Conservation (phyloP, 1,140 invertebrate genomes). For the Heterodera carotae region DNA sequence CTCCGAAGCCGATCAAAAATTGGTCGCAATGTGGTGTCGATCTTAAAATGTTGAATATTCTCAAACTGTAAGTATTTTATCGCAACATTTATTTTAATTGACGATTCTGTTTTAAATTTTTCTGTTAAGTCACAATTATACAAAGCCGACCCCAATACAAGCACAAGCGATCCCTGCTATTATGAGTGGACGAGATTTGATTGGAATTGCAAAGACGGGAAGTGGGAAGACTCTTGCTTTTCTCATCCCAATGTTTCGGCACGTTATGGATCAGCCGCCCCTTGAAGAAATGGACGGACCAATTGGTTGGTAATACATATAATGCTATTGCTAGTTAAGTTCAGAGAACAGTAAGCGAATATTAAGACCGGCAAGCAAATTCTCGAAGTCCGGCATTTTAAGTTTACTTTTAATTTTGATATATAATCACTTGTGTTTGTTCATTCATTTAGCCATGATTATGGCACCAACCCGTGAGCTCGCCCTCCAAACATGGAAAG, state of each 20-base stretch:
- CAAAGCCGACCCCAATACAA: slow-evolving; percentile 98
- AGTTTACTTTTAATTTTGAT: neutral
- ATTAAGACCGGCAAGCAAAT: no score
- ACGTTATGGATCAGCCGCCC: slow-evolving; percentile 89
- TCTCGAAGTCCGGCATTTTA: slow-evolving; percentile 36
- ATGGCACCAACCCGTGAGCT: slow-evolving; percentile 97
- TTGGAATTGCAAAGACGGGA: slow-evolving; percentile 98
- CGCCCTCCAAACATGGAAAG: slow-evolving; percentile 97
- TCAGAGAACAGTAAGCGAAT: no score
- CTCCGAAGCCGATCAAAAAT: slow-evolving; percentile 89
- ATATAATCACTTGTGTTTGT: no score
- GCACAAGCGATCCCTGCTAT: slow-evolving; percentile 97
- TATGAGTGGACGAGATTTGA: slow-evolving; percentile 92
- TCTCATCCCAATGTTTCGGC: slow-evolving; percentile 94
- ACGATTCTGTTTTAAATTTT: slow-evolving; percentile 38
- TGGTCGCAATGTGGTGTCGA: slow-evolving; percentile 99
- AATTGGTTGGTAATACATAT: no score
- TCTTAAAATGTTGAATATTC: slow-evolving; percentile 92
- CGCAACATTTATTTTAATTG: slow-evolving; percentile 31
- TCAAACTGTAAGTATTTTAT: slow-evolving; percentile 75
- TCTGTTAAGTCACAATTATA: slow-evolving; percentile 81
- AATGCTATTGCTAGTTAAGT: no score
- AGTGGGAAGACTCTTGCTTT: slow-evolving; percentile 98
- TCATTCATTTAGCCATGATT: slow-evolving; percentile 72
- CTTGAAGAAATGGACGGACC: slow-evolving; percentile 94